Conservation (phyloP, 2,888 invertebrate genomes). For the Dysmachus trigonus region DNA sequence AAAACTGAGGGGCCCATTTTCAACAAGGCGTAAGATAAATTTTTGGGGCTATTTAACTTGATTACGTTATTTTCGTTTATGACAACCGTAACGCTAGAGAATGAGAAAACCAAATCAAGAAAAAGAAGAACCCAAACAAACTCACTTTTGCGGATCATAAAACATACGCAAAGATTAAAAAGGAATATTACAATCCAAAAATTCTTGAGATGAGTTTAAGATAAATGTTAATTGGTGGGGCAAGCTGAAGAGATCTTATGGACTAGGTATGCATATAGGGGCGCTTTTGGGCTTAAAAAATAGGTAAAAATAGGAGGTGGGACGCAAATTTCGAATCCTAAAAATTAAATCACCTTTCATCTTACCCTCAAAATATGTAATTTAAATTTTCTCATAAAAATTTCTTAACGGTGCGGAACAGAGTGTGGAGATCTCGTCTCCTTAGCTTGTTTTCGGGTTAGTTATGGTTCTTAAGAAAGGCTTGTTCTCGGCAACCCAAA, state of each 20-base stretch:
- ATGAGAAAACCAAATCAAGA: not conserved
- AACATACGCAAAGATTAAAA: not conserved
- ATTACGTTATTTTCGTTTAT: conserved; percentile 17
- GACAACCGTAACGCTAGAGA: not conserved
- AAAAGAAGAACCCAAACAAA: not conserved
- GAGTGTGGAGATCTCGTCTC: too few species aligned
- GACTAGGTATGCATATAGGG: not conserved
- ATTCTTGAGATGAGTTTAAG: not conserved
- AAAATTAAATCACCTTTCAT: not conserved
- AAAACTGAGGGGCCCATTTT: not conserved
- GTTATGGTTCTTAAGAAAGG: too few species aligned
- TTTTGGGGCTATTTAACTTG: conserved; percentile 28
- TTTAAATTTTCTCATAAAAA: too few species aligned
- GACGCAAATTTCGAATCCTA: not conserved
- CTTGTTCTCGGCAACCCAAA: too few species aligned
- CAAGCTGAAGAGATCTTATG: not conserved
- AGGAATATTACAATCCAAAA: not conserved
- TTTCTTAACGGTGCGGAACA: too few species aligned
- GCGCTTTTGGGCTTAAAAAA: not conserved
- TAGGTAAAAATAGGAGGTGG: not conserved
- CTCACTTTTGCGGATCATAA: not conserved
- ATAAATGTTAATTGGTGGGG: not conserved
- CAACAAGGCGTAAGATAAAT: not conserved
- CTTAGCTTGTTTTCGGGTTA: too few species aligned
- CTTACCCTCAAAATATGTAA: not conserved